These are phyloP conservation scores for Apis laboriosa DNA, from an alignment of 1,140 invertebrate genomes.

Conservation along the genomic window DNA sequence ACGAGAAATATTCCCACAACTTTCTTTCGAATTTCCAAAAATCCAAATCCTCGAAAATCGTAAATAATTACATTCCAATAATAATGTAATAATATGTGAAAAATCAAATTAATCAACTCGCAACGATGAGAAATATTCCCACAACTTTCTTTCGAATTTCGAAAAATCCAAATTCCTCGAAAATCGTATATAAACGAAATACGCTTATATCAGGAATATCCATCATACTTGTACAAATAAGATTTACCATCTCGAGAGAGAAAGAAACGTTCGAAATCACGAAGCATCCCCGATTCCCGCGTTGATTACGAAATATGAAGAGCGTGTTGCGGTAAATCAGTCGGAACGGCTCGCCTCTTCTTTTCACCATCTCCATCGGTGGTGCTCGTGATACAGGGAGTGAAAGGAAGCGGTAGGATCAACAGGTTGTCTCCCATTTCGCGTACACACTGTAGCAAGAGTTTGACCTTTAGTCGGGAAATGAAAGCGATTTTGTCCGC, in stretches of 20 bases:
- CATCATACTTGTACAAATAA: no score
- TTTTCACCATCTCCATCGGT: conserved; percentile 1
- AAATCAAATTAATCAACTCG: no score
- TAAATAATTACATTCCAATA: no score
- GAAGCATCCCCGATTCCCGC: neutral
- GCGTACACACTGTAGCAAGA: conserved; percentile 23
- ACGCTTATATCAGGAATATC: no score
- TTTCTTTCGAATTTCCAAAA: no score
- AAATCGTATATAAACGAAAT: no score
- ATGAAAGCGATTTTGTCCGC: conserved; percentile 53
- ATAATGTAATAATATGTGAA: no score
- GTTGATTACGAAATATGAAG: conserved; percentile 25
- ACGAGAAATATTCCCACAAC: no score
- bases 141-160: no score
- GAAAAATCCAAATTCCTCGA: no score
- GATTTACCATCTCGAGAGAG: neutral
- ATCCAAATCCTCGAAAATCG: no score
- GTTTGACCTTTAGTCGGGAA: conserved; percentile 59
- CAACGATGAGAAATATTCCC: no score
- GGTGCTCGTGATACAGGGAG: conserved; percentile 26
- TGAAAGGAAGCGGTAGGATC: conserved; percentile 65
- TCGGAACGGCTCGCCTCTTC: conserved; percentile 9
- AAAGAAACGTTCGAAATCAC: neutral
- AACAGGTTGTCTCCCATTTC: conserved; percentile 63
- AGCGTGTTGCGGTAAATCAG: conserved; percentile 28